Evolutionary conservation across 92 coral and sea anemone genomes (phyloP), one percentile per base, ranked within the genome.

Genomic region (Muricea muricata): DNA sequence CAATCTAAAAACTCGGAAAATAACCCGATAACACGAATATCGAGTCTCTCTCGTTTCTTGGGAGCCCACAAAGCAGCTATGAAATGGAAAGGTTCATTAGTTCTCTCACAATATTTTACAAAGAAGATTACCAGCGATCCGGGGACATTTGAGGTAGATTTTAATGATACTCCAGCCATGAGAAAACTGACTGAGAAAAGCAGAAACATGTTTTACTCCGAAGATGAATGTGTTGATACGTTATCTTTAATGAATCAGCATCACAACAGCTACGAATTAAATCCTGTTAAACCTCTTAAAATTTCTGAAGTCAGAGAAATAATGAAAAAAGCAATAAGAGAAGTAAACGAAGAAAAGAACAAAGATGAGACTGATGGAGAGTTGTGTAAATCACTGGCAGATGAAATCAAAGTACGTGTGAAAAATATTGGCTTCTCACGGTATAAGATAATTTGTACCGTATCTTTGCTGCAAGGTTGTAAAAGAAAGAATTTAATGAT

Each of bases 361-460:
- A 89, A 89, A 0, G 41, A 50, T 12, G 76, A 83, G 30, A 79
- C 92, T 17, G 37, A 74, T 46, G 91, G 92, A 31, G 78, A 91
- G 65, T 73, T 89, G 85, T 86, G 94, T 14, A 95, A 91, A 74
- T 81, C 90, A 0, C 24, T 95, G 79, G 92, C 97, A 41, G 86
- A 94, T 45, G 85, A 92, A 65, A 91, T 95, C 77, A 80, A 91
- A 41, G 89, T 91, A 15, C 91, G 89, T 84, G 86, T 95, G 3
- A 92, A 94, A 47, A 70, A 79, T 48, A 82, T 93, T 9, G 91
- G 90, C 47, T 87, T 88, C 29, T 90, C 87, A 10, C 85, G 97
- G 29, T 95, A 95, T 68, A 95, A 95, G 56, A 81, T 93, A 39
- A 93, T 95, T 1, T 90, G 98, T 85, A 63, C 47, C 26, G 80